Conservation (phyloP, 2,113 vertebrate genomes). For the Cervus canadensis region DNA sequence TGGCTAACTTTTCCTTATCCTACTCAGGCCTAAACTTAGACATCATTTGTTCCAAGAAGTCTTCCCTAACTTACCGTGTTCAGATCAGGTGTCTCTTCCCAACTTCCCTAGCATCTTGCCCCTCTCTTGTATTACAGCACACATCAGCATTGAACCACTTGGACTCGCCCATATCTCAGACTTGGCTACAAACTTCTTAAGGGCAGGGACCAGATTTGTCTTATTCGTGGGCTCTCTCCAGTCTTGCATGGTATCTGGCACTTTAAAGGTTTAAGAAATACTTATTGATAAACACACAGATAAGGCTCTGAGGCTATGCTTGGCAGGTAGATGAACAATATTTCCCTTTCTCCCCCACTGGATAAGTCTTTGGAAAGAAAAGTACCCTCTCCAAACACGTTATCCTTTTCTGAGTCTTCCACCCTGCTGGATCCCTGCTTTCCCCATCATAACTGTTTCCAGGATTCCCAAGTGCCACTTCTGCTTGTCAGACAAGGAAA, state of each 20-base stretch:
- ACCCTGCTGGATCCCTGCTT: not conserved
- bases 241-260: not conserved
- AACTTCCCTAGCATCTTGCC: not conserved
- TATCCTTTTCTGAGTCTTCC: not conserved
- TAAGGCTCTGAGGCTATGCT: not conserved
- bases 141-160: not conserved
- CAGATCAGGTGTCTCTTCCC: not conserved
- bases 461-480: not conserved
- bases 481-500: not conserved
- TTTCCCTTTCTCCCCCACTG: not conserved
- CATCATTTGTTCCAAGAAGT: not conserved
- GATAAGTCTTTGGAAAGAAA: not conserved
- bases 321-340: not conserved
- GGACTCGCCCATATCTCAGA: not conserved
- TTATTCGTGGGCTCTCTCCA: not conserved
- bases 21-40: not conserved
- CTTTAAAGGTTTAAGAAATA: not conserved
- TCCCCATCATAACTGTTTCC: not conserved
- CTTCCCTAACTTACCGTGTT: not conserved
- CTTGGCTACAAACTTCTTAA: not conserved
- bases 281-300: not conserved
- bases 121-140: not conserved
- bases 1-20: not conserved
- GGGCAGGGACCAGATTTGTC: not conserved
- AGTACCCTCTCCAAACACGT: not conserved